These are phyloP conservation scores for Catagonus wagneri DNA, from an alignment of 2,113 vertebrate species.

Conservation along the genomic window DNA sequence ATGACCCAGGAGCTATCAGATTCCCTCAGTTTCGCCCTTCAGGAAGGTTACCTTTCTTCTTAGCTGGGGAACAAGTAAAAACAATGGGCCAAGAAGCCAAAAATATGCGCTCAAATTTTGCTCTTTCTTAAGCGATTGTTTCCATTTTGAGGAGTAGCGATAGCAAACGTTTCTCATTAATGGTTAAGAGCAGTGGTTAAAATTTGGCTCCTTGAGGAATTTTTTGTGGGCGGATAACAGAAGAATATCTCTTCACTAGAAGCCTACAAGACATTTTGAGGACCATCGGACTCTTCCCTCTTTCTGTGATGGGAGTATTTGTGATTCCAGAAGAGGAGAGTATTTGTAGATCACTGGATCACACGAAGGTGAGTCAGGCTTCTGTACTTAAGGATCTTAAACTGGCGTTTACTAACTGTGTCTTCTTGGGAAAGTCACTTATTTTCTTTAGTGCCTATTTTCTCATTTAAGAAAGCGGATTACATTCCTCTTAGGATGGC, in stretches of 20 bases:
- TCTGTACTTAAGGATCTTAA: background rate
- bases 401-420: background rate
- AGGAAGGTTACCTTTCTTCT: background rate
- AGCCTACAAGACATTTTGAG: background rate
- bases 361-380: background rate
- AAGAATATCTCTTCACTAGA: background rate
- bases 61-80: background rate
- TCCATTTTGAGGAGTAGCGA: background rate
- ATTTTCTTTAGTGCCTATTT: background rate
- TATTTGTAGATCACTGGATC: background rate
- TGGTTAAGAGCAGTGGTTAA: background rate
- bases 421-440: background rate
- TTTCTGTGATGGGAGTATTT: too few relatives aligned
- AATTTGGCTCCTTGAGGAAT: background rate
- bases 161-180: background rate
- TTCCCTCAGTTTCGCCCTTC: background rate
- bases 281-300: background rate
- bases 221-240: background rate
- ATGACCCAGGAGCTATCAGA: background rate
- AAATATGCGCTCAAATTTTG: background rate
- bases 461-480: background rate
- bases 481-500: background rate
- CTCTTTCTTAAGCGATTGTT: background rate
- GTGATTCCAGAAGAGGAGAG: background rate
- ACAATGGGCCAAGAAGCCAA: background rate